Evolutionary conservation across 2,797 vertebrate species (phyloP).

Genomic region (Cheirogaleus major): DNA sequence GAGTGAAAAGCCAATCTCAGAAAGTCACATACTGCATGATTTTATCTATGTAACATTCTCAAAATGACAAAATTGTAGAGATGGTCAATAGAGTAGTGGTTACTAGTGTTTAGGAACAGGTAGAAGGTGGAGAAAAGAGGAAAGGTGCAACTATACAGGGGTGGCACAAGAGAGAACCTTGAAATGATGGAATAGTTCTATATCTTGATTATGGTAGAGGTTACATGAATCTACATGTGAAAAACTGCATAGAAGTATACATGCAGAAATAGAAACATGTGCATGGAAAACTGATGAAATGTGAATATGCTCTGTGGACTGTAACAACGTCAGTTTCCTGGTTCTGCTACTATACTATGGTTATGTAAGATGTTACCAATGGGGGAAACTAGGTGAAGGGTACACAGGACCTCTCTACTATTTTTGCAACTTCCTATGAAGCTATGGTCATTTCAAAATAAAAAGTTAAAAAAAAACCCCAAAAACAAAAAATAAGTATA

Average conservation of each 20-base stretch:
- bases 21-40: not conserved
- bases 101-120: not conserved
- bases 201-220: not conserved
- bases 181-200: not conserved
- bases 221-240: not conserved
- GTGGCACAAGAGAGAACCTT: not conserved
- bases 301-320: not conserved
- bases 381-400: not conserved
- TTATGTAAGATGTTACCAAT: not conserved
- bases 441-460: not conserved
- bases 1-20: not conserved
- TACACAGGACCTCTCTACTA: not conserved
- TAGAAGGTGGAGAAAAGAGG: fast-evolving
- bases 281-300: not conserved
- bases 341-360: not conserved
- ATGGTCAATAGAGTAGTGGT: not conserved
- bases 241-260: not conserved
- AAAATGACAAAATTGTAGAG: not conserved
- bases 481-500: not conserved
- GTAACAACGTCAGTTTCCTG: not conserved
- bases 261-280: not conserved
- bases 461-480: not conserved
- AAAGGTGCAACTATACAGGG: not conserved
- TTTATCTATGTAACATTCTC: not conserved
- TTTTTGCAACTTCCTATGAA: conserved; percentile 41